Conservation (phyloP, 2,113 vertebrate genomes). For the Indri indri region DNA sequence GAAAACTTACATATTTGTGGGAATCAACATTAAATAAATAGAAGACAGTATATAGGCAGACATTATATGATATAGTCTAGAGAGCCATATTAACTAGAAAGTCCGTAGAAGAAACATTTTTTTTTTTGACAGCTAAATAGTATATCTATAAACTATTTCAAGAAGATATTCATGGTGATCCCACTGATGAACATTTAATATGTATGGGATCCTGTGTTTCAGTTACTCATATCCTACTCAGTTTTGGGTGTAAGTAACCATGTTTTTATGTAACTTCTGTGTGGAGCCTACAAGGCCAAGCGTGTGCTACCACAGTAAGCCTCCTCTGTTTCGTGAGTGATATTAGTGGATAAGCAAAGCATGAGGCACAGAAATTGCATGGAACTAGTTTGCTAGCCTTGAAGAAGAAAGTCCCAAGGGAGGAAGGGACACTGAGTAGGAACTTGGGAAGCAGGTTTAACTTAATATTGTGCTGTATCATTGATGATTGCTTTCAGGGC, state of each 20-base stretch:
- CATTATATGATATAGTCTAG: not conserved
- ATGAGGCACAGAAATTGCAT: not conserved
- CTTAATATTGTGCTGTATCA: not conserved
- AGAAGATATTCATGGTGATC: slow-evolving; percentile 27
- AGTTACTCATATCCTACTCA: not conserved
- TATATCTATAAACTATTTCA: not conserved
- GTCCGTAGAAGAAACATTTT: not conserved
- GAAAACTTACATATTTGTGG: not conserved
- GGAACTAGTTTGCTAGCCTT: not conserved
- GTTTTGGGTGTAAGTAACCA: not conserved
- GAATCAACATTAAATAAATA: not conserved
- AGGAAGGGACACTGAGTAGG: not conserved
- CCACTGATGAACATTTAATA: not conserved
- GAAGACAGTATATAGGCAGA: not conserved
- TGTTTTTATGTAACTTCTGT: slow-evolving; percentile 12
- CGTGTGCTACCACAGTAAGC: not conserved
- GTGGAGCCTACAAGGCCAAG: not conserved
- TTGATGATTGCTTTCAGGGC: not conserved
- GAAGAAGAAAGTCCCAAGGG: not conserved
- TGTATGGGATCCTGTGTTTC: not conserved
- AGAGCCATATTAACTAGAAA: not conserved
- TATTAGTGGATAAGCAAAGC: not conserved
- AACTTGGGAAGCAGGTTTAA: not conserved
- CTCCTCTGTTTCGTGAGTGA: not conserved
- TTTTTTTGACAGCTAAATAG: not conserved